Percentiles rank a stretch among this genome's conserved stretches.
Conservation (phyloP, 2,888 invertebrate species). For the Blastobasis adustella region DNA sequence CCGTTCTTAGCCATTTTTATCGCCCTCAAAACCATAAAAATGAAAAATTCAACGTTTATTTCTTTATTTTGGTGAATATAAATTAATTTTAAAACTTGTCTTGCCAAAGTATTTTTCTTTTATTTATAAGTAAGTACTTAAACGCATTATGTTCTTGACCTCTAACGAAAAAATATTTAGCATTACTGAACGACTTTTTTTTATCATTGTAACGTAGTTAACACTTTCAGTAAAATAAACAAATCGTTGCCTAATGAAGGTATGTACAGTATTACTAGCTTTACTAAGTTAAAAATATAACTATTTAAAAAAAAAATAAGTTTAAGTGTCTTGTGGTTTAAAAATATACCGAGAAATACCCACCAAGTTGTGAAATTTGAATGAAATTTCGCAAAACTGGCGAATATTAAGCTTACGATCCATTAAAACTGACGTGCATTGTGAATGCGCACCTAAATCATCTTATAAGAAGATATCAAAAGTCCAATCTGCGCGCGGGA, state of each 20-base stretch:
- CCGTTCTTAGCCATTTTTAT: background rate
- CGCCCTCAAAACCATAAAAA: background rate
- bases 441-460: background rate
- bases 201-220: background rate
- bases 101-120: no score
- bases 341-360: background rate
- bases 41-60: background rate
- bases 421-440: background rate
- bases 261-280: slow-evolving; percentile 74
- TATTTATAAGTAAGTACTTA: no score
- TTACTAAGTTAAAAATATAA: slow-evolving; percentile 56
- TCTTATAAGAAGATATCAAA: slow-evolving; percentile 1
- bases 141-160: background rate
- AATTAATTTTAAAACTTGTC: no score
- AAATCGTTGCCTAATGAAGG: slow-evolving; percentile 42
- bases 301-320: no score
- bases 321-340: background rate
- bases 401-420: no score
- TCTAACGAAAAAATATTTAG: background rate
- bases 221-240: no score
- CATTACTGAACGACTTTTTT: slow-evolving; percentile 1
- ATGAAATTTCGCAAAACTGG: no score
- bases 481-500: background rate
- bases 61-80: background rate
- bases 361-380: no score